Base-by-base conservation (phyloP, 1,140 invertebrate genomes). In the Lanistes nyassanus region DNA sequence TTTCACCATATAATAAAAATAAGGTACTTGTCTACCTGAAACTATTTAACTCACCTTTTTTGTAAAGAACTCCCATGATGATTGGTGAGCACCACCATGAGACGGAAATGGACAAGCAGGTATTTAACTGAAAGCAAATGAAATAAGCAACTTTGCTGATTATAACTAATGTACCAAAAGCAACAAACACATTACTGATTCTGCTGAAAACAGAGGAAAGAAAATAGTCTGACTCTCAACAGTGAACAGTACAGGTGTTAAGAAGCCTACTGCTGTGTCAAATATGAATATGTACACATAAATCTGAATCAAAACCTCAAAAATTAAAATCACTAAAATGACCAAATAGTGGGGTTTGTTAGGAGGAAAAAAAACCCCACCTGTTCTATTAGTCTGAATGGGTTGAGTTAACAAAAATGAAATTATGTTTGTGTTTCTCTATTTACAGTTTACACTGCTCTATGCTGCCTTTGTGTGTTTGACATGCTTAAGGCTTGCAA, bases 31-130 rank as follows among this genome's bases (percentile, higher is more conserved):
- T n/a, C n/a, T n/a, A n/a, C n/a, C n/a, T n/a, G n/a, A 47, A 0
- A 51, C 21, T 23, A 29, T 6, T 29, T 53, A 62, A 71, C 69
- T 56, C 77, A 74, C 92, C 93, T 85, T 92, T 92, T 75, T 92
- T 91, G 86, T 94, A 95, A 19, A 95, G 88, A 68, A 94, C 92
- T 76, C 92, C 92, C n/a, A 92, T 91, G 36, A 96, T 88, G 69
- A 96, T 86, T n/a, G 95, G 95, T 51, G 94, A 93, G 11, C 93
- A 92, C 83, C 95, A 96, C 58, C 93, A 88, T 13, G 92, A 91
- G 29, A 96, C 88, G 55, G 93, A 94, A 91, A 93, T 93, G 78
- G 94, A 91, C 51, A 94, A 88, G 74, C 90, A 86, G 67, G 92
- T 87, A 91, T 92, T 78, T 78, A 80, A 81, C 74, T 74, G 65